These are phyloP conservation scores for Halichondria panicea DNA, from an alignment of 37 sponge, comb jelly and placozoan genomes.

Conservation along the genomic window DNA sequence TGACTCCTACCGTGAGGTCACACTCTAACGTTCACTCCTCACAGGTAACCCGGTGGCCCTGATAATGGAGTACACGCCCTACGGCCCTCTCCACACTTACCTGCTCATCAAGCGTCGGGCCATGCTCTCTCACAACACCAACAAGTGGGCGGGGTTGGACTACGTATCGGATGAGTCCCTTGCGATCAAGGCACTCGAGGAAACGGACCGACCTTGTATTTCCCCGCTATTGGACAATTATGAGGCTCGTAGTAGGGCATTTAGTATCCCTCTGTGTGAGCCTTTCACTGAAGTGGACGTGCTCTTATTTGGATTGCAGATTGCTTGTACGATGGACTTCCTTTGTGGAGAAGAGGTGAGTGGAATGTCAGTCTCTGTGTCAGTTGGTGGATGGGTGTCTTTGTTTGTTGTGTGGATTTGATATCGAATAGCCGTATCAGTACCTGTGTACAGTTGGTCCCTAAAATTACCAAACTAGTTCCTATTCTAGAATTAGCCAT, in stretches of 20 bases:
- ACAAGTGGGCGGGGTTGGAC: conserved; percentile 7
- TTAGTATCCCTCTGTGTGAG: not conserved
- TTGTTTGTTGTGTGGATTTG: no score
- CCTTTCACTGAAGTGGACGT: conserved; percentile 6
- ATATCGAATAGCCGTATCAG: no score
- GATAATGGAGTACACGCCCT: conserved; percentile 30
- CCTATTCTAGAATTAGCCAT: no score
- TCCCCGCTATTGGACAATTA: not conserved
- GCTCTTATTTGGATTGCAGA: conserved; percentile 21
- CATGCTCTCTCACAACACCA: conserved; percentile 2
- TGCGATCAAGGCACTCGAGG: not conserved
- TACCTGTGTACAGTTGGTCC: no score
- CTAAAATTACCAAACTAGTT: no score
- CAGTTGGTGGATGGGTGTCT: no score
- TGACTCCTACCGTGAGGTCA: no score
- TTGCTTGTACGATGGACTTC: conserved; percentile 19
- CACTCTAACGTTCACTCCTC: not conserved
- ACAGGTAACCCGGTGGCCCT: conserved; percentile 14
- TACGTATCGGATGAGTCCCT: not conserved
- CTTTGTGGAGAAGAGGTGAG: not conserved
- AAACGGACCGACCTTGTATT: not conserved
- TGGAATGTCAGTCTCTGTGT: no score
- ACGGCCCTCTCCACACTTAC: conserved; percentile 29
- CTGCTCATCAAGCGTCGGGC: conserved; percentile 23
- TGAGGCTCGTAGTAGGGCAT: conserved; percentile 3